A percentile compares a stretch with the other conserved stretches of the same genome.
Evolutionary conservation across 2,888 invertebrate species (phyloP).

Genomic region (Hydriomena furcata): DNA sequence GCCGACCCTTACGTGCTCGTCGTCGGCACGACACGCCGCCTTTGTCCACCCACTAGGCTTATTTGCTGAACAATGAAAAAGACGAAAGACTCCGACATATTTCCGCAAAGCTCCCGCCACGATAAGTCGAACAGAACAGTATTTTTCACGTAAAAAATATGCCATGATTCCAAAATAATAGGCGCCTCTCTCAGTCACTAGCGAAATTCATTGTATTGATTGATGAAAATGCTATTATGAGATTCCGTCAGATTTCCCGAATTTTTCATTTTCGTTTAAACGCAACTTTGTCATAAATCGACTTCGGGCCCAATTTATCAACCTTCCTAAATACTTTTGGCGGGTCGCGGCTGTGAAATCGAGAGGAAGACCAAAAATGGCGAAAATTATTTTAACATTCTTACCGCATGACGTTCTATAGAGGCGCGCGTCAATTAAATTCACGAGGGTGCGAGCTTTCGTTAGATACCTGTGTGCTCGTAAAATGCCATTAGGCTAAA

Average conservation of each 20-base stretch:
- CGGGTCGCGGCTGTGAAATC: conserved; percentile 61
- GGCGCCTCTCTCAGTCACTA: conserved; percentile 54
- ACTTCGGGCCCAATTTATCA: conserved; percentile 73
- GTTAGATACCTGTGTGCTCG: conserved; percentile 45
- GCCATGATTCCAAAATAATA: conserved; percentile 62
- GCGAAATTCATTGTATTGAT: conserved; percentile 71
- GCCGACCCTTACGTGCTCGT: conserved; percentile 75
- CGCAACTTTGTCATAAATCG: conserved; percentile 69
- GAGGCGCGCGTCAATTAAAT: conserved; percentile 55
- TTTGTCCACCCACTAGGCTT: conserved; percentile 82
- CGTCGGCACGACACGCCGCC: conserved; percentile 74
- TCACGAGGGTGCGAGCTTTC: conserved; percentile 49
- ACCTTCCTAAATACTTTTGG: conserved; percentile 65
- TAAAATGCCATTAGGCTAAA: conserved; percentile 49
- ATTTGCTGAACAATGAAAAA: conserved; percentile 83
- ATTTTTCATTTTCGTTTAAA: conserved; percentile 74
- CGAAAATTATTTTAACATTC: conserved; percentile 63
- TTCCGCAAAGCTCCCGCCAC: conserved; percentile 57
- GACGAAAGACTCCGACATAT: conserved; percentile 70
- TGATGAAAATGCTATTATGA: conserved; percentile 75
- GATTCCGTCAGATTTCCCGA: conserved; percentile 66
- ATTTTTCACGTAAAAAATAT: conserved; percentile 60
- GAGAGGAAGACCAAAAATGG: conserved; percentile 58
- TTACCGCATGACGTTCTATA: conserved; percentile 50
- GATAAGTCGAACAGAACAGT: conserved; percentile 47